Conservation (phyloP, 2,888 invertebrate species). For the Cristatella mucedo region DNA sequence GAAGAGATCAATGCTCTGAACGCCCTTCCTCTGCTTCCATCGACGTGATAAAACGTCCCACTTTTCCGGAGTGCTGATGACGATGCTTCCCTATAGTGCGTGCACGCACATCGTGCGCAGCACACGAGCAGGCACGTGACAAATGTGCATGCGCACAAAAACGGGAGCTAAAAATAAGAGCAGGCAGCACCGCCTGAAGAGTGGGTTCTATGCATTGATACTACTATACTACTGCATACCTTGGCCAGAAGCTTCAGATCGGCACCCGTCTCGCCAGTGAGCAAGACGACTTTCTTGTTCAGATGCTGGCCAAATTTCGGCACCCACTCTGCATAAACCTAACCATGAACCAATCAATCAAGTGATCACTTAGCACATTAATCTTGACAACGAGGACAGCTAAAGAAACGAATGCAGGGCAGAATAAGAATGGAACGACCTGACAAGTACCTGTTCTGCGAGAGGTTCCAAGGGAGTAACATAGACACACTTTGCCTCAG, state of each 20-base stretch:
- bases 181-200: background rate
- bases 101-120: background rate
- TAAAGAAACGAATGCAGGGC: too few species aligned
- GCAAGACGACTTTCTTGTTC: constrained; percentile 60
- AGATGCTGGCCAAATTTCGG: constrained; percentile 59
- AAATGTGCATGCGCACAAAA: background rate
- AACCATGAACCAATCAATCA: too few species aligned
- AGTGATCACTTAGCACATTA: too few species aligned
- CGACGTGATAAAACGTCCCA: constrained; percentile 96
- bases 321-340: constrained; percentile 69
- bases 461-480: constrained; percentile 75
- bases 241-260: constrained; percentile 68
- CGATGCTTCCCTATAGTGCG: constrained; percentile 73
- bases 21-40: constrained; percentile 97
- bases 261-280: constrained; percentile 92
- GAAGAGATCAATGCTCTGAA: constrained; percentile 86
- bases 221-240: too few species aligned
- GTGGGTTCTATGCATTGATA: background rate
- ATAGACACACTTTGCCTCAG: constrained; percentile 66
- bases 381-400: too few species aligned
- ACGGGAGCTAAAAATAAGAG: too few species aligned
- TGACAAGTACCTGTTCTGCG: constrained; percentile 51
- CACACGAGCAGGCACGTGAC: background rate
- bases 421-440: too few species aligned
- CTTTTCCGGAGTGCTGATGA: constrained; percentile 88